Evolutionary conservation across 1,140 invertebrate species (phyloP).

Genomic region (Anastrepha obliqua): DNA sequence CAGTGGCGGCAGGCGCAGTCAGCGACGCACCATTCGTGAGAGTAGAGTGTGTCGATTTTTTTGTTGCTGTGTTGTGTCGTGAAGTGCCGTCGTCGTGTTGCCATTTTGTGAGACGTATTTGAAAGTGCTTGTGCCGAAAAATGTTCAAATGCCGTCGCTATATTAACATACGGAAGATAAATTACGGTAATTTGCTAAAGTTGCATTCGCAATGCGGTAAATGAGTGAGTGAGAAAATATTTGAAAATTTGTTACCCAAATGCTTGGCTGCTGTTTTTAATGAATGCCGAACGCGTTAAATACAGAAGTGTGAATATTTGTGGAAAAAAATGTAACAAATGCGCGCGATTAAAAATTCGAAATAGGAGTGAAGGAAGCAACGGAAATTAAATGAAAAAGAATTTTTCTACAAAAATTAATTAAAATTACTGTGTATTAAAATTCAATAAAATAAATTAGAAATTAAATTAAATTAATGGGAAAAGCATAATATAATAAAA

Average conservation of each 20-base stretch:
- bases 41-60: conserved; percentile 43
- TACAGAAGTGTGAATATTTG: neutral
- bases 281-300: neutral
- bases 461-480: no score
- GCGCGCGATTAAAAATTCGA: neutral
- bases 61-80: conserved; percentile 42
- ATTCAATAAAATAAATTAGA: no score
- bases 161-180: neutral
- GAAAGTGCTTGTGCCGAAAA: neutral
- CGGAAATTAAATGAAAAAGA: no score
- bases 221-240: neutral
- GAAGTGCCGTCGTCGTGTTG: conserved; percentile 41
- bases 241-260: neutral
- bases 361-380: neutral
- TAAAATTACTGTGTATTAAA: no score
- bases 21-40: conserved; percentile 27
- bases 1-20: conserved; percentile 9
- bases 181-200: neutral
- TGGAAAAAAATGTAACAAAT: neutral
- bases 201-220: neutral
- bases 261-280: conserved; percentile 6
- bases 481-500: no score
- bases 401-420: no score
- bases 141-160: conserved; percentile 34
- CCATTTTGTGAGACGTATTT: conserved; percentile 3